phyloP scores from a whole-genome alignment of 64 coral and sea anemone genomes.

The Anthopleura sola region DNA sequence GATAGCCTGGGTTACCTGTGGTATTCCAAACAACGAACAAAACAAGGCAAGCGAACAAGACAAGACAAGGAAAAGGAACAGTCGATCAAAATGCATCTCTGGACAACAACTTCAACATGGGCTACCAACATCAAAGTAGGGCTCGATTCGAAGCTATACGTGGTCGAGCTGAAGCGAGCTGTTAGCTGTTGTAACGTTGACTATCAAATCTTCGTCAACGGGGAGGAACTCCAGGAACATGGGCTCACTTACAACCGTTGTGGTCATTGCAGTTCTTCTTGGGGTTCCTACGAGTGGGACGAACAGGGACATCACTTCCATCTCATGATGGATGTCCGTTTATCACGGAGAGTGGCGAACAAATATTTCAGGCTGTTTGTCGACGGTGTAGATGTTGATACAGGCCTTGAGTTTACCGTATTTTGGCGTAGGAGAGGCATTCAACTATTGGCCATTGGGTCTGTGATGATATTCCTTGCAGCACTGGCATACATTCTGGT shows the following conservation, averaged over 20 bases:
- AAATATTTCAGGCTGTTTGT: slow-evolving; percentile 78
- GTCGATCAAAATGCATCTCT: slow-evolving; percentile 42
- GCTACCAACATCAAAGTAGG: slow-evolving; percentile 46
- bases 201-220: slow-evolving; percentile 83
- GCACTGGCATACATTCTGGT: too few species aligned
- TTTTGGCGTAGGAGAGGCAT: slow-evolving; percentile 86
- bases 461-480: too few species aligned
- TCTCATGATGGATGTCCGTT: slow-evolving; percentile 52
- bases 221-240: slow-evolving; percentile 46
- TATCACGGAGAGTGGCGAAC: slow-evolving; percentile 34
- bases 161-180: slow-evolving; percentile 56
- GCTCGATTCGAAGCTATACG: slow-evolving; percentile 58
- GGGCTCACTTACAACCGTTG: slow-evolving; percentile 62
- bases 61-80: not conserved
- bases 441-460: too few species aligned
- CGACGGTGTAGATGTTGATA: slow-evolving; percentile 80
- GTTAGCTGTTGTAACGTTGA: slow-evolving; percentile 62
- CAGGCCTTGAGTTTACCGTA: slow-evolving; percentile 69
- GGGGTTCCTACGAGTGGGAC: slow-evolving; percentile 76
- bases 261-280: slow-evolving; percentile 63
- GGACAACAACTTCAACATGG: slow-evolving; percentile 74
- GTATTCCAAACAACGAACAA: too few species aligned
- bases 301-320: slow-evolving; percentile 78
- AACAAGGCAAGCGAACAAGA: too few species aligned
- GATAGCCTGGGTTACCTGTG: too few species aligned